These are phyloP conservation scores for Tapirus terrestris DNA, from an alignment of 2,113 vertebrate genomes.

Conservation along the genomic window DNA sequence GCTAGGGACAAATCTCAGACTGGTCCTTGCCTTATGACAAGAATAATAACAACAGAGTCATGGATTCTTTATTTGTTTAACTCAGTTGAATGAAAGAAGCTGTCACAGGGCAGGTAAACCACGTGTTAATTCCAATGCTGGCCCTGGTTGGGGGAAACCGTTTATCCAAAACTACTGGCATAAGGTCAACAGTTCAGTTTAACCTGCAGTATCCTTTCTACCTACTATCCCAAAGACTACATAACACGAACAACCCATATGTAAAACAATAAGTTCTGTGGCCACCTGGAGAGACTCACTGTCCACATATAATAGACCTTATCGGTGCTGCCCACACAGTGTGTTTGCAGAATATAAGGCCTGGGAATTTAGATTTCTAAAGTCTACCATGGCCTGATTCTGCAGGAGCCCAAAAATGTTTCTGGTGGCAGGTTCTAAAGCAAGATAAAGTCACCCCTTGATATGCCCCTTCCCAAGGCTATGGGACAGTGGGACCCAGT, in stretches of 20 bases:
- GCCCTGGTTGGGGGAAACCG: background rate
- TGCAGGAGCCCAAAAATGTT: background rate
- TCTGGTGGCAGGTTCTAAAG: background rate
- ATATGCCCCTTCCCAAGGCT: background rate
- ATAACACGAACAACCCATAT: background rate
- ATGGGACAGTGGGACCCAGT: background rate
- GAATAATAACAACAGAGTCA: background rate
- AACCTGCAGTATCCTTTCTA: background rate
- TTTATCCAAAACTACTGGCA: background rate
- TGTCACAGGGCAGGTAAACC: background rate
- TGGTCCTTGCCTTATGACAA: background rate
- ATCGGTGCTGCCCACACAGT: background rate
- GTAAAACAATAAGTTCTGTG: background rate
- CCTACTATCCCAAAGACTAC: background rate
- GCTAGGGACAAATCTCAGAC: background rate
- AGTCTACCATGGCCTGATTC: background rate
- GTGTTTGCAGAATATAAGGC: background rate
- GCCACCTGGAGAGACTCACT: background rate
- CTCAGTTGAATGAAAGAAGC: background rate
- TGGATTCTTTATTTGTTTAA: background rate
- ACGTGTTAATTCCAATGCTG: background rate
- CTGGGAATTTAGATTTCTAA: background rate
- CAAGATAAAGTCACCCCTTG: background rate
- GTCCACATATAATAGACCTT: background rate
- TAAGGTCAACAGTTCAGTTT: background rate